Evolutionary conservation across 2,113 vertebrate genomes (phyloP).

Genomic region (Gavia stellata): DNA sequence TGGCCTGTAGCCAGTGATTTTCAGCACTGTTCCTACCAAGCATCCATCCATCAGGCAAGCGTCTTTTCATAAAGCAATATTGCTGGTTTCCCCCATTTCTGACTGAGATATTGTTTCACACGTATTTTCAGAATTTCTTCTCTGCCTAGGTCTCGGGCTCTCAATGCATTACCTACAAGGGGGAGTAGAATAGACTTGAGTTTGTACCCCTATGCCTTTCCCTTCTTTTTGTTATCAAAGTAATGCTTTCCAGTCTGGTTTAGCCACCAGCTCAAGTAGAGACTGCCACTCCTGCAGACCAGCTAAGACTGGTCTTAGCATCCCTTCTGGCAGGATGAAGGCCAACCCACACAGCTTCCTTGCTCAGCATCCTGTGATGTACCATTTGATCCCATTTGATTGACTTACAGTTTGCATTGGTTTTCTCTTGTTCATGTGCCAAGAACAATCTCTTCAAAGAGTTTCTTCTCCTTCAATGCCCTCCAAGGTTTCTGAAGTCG

Average conservation of each 20-base stretch:
- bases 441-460: background rate
- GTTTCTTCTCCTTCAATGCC: background rate
- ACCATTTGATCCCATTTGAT: background rate
- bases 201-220: background rate
- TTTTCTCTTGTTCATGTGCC: background rate
- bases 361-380: fast-evolving
- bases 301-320: too few species aligned
- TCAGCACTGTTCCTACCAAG: background rate
- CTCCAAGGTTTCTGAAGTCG: background rate
- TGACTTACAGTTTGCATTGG: background rate
- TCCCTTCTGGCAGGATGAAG: background rate
- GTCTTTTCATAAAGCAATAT: background rate
- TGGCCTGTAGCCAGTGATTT: background rate
- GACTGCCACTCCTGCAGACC: background rate
- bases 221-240: background rate
- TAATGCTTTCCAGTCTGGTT: background rate
- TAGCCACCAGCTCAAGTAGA: background rate
- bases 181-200: background rate
- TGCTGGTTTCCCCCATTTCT: background rate
- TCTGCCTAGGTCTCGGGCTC: background rate
- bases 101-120: background rate
- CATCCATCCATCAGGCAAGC: background rate
- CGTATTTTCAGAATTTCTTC: background rate
- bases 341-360: background rate
- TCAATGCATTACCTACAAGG: background rate